Conservation (phyloP, 2,113 vertebrate genomes). For the Nannospalax galili region DNA sequence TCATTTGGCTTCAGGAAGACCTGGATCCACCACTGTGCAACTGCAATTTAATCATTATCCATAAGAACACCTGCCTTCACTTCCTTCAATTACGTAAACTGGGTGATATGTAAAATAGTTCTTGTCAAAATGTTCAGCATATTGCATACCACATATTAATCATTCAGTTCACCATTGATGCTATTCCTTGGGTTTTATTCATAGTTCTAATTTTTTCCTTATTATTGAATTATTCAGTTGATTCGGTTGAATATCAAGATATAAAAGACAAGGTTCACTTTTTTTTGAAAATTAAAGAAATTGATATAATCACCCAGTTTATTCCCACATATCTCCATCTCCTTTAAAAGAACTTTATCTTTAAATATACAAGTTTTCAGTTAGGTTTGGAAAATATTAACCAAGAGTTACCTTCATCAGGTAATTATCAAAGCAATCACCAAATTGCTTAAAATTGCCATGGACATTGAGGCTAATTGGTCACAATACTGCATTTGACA, state of each 20-base stretch:
- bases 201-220: not conserved
- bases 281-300: not conserved
- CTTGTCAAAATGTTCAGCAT: not conserved
- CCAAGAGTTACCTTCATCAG: too few relatives aligned
- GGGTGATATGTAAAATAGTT: not conserved
- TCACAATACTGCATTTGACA: constrained; percentile 8
- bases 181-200: not conserved
- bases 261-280: not conserved
- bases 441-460: constrained; percentile 42
- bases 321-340: not conserved
- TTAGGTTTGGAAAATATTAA: not conserved
- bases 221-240: not conserved
- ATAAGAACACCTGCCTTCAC: not conserved
- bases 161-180: not conserved
- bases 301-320: not conserved
- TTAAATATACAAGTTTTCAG: not conserved
- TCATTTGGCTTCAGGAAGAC: not conserved
- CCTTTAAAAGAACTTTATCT: not conserved
- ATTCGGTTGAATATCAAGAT: not conserved
- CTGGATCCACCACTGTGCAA: not conserved
- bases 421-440: not conserved
- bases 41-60: not conserved
- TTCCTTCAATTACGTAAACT: not conserved
- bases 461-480: not conserved
- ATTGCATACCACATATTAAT: not conserved